These are phyloP conservation scores for Dromiciops gliroides DNA, from an alignment of 2,113 vertebrate genomes.

Conservation along the genomic window DNA sequence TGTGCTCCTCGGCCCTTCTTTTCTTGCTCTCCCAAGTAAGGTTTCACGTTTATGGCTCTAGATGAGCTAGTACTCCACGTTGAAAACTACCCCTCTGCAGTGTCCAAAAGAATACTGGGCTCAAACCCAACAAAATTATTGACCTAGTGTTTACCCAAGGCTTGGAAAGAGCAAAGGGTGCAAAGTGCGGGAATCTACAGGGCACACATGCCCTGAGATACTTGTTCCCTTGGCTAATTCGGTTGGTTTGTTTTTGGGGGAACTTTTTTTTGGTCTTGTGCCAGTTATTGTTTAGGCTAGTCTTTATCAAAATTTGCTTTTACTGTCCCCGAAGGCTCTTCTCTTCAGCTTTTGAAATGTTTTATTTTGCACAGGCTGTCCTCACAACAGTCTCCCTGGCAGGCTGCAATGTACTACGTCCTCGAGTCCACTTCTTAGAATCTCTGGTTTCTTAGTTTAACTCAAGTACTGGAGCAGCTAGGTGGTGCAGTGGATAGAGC, in stretches of 20 bases:
- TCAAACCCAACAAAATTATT: background rate
- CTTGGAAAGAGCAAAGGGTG: background rate
- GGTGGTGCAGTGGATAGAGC: too few relatives aligned
- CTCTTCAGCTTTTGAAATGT: background rate
- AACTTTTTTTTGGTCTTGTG: background rate
- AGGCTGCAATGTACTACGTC: background rate
- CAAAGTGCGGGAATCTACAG: background rate
- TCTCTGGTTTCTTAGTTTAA: background rate
- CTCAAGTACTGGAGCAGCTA: too few relatives aligned
- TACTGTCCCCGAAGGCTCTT: background rate
- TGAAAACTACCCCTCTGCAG: background rate
- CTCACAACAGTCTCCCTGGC: background rate
- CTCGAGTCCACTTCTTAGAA: background rate
- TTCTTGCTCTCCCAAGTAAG: background rate
- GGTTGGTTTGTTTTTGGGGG: background rate
- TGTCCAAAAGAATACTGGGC: background rate
- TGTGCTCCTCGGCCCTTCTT: background rate
- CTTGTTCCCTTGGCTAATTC: background rate
- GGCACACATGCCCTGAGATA: too few relatives aligned
- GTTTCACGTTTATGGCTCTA: background rate
- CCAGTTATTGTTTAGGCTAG: slow-evolving; percentile 44
- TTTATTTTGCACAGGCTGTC: background rate
- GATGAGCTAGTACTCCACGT: background rate
- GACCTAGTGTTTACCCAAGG: slow-evolving; percentile 10
- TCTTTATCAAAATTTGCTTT: slow-evolving; percentile 28